Conservation (phyloP, 2,888 invertebrate species). For the Drosophila fulvimacula region DNA sequence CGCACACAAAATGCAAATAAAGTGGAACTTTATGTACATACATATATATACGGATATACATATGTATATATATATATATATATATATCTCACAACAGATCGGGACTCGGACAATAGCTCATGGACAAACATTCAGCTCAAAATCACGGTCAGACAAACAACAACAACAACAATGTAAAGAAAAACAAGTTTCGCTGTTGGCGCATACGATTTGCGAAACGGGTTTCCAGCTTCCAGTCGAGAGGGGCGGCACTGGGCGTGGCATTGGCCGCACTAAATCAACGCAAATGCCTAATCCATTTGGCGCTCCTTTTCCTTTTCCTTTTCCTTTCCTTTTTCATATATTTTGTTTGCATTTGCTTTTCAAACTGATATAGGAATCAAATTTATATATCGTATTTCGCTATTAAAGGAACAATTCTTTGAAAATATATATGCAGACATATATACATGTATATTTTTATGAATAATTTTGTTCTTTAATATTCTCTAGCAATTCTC, state of each 20-base stretch:
- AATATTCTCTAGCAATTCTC: neutral
- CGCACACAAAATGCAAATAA: conserved; percentile 55
- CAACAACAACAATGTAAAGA: neutral
- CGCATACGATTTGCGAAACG: conserved; percentile 64
- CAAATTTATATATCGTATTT: neutral
- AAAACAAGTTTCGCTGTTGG: conserved; percentile 63
- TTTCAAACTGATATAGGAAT: conserved; percentile 5
- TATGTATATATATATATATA: neutral
- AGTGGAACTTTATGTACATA: conserved; percentile 39
- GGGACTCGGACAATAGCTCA: conserved; percentile 59
- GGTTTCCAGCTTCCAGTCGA: conserved; percentile 41
- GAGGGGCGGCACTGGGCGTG: conserved; percentile 57
- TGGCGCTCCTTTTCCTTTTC: conserved; percentile 32
- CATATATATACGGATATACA: neutral
- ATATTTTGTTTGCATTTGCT: conserved; percentile 3
- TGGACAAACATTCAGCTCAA: conserved; percentile 58
- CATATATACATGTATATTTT: no score
- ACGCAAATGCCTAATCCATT: conserved; percentile 51
- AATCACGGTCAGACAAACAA: conserved; percentile 65
- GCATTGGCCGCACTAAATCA: conserved; percentile 66
- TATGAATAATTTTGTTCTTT: no score
- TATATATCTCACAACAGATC: conserved; percentile 31
- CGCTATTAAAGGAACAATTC: neutral
- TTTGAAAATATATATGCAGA: neutral
- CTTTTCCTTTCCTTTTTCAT: conserved; percentile 4